Evolutionary conservation across 2,888 invertebrate species (phyloP), one percentile per base, ranked within the genome.

Genomic region (Byasa hedistus): DNA sequence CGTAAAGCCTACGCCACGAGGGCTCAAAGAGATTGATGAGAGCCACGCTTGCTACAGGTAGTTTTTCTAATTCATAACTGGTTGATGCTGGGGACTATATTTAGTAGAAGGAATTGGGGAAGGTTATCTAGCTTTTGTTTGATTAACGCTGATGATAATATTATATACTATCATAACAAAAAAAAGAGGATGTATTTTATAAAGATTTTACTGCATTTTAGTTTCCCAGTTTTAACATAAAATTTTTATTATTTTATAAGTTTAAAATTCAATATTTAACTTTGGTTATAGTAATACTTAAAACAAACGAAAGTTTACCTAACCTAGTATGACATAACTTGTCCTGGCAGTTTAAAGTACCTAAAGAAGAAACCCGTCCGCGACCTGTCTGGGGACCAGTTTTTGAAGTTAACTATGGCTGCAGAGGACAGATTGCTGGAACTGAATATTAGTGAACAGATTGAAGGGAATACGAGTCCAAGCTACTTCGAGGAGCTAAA

Each of bases 21-120:
- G 99, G 0, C 80, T 96, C 51, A 98, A 98, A 86, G 97, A 98
- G 77, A 98, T 99, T 70, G 99, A 99, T 81, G 99, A 99, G 87
- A 95, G 95, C 72, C 98, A 99, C 84, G 93, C 96, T 0, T 96
- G 97, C 74, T 98, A 94, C 80, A 92, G 92, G 94, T 76, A 27
- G 3, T 17, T 10, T 39, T 5, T 10, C n/a, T 57, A 12, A 17
- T 44, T 44, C 32, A 1, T 32, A 10, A 32, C 32, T 44, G 2
- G 2, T 44, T 4, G 44, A 15, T 44, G 32, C 32, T 10, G 10
- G 32, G 32, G 32, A 32, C 1, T 10, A 7, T 32, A 7, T 32
- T 32, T 32, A 10, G 32, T 1, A 10, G 32, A 32, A 7, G 32
- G 32, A 7, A 32, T 10, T 32, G 32, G 10, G 10, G 32, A 32